These are phyloP conservation scores for Heliconius aoede DNA, from an alignment of 2,888 invertebrate species.

Conservation along the genomic window DNA sequence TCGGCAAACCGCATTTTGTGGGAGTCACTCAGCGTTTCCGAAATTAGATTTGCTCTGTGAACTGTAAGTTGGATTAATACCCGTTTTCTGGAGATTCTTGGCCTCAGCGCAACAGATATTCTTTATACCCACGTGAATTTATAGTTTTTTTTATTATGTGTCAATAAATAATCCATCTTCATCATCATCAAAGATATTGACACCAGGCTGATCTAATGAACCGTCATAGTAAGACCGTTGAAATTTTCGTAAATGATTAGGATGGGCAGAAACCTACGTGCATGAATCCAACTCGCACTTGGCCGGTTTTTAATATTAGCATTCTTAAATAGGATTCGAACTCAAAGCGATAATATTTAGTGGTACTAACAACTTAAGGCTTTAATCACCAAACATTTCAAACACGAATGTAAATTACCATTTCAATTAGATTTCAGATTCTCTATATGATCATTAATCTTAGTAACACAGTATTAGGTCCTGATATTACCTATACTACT, in stretches of 20 bases:
- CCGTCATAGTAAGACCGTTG: too few relatives aligned
- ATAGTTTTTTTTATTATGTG: neutral
- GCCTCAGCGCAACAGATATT: slow-evolving; percentile 21
- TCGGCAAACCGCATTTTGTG: slow-evolving; percentile 71
- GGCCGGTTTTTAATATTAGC: too few relatives aligned
- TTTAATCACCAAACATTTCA: neutral
- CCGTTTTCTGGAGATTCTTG: slow-evolving; percentile 52
- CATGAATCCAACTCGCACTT: too few relatives aligned
- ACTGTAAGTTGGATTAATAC: slow-evolving; percentile 72
- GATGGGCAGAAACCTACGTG: too few relatives aligned
- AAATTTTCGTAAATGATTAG: too few relatives aligned
- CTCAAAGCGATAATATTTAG: neutral
- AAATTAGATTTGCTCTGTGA: slow-evolving; percentile 75
- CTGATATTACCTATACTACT: neutral
- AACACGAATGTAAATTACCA: slow-evolving; percentile 6
- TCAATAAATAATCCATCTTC: neutral
- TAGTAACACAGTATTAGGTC: slow-evolving; percentile 1
- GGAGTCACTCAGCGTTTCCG: slow-evolving; percentile 64
- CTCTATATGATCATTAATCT: slow-evolving; percentile 10
- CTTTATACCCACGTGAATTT: neutral
- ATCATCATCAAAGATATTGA: too few relatives aligned
- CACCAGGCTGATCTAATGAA: too few relatives aligned
- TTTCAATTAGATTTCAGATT: slow-evolving; percentile 8
- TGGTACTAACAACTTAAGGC: neutral
- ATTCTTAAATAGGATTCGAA: neutral